A percentile compares a stretch with the other conserved stretches of the same genome.
These are phyloP conservation scores for Ophion ellenae DNA, from an alignment of 2,888 invertebrate species.

Conservation along the genomic window DNA sequence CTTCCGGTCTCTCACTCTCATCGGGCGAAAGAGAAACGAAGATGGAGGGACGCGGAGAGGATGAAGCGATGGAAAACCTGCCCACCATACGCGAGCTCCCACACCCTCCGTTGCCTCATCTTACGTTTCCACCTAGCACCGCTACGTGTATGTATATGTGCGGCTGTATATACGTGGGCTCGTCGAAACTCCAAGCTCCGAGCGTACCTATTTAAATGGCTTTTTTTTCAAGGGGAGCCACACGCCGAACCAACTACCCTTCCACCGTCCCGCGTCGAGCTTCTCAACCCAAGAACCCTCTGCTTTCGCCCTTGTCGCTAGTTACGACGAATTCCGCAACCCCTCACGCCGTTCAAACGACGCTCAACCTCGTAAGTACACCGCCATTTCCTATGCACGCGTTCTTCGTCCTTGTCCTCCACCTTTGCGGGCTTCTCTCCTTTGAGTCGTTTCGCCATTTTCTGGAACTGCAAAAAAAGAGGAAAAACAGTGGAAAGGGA, in stretches of 20 bases:
- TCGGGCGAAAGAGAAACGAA: constrained; percentile 21
- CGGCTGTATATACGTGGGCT: constrained; percentile 39
- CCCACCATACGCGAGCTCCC: constrained; percentile 67
- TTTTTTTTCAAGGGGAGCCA: constrained; percentile 80
- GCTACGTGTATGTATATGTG: constrained; percentile 18
- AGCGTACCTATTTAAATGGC: constrained; percentile 82
- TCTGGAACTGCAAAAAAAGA: constrained; percentile 10
- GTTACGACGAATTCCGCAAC: constrained; percentile 80
- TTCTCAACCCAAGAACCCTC: constrained; percentile 32
- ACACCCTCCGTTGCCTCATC: constrained; percentile 19
- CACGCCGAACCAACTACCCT: constrained; percentile 73
- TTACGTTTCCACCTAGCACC: constrained; percentile 30
- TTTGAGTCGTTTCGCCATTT: constrained; percentile 26
- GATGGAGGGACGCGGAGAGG: constrained; percentile 51
- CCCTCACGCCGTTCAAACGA: constrained; percentile 72
- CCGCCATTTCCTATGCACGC: constrained; percentile 74
- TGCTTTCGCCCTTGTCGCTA: constrained; percentile 67
- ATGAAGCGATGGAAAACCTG: constrained; percentile 80
- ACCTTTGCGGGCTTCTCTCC: constrained; percentile 33
- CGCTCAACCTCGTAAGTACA: constrained; percentile 69
- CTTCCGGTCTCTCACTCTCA: constrained; percentile 28
- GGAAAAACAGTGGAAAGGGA: not conserved
- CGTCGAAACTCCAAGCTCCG: constrained; percentile 75
- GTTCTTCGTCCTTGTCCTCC: constrained; percentile 36
- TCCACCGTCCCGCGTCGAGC: constrained; percentile 66